Conservation (phyloP, 2,113 vertebrate genomes). For the Cercocebus atys region DNA sequence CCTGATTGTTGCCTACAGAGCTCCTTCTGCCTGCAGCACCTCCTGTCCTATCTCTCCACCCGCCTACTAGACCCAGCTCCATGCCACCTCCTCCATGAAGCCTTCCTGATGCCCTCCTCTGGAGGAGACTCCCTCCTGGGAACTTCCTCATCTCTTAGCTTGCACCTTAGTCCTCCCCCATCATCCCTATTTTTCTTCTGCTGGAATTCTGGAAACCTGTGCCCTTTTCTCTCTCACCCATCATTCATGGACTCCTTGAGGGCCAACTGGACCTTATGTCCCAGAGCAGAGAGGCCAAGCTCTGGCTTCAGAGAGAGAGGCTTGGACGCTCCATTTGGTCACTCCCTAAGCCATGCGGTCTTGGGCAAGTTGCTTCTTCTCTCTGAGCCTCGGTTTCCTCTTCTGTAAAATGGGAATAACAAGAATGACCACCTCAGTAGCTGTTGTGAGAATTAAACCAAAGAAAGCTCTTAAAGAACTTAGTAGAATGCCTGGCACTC, state of each 20-base stretch:
- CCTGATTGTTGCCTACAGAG: too few species aligned
- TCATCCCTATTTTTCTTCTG: neutral
- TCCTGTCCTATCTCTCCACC: neutral
- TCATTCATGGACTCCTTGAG: neutral
- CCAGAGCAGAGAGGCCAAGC: neutral
- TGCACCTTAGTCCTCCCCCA: neutral
- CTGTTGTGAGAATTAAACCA: fast-evolving
- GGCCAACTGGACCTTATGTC: neutral
- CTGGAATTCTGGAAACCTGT: neutral
- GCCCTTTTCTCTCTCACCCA: neutral
- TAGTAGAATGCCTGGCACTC: fast-evolving
- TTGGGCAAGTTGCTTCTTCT: neutral
- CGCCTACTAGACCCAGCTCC: too few species aligned
- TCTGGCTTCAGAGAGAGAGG: neutral
- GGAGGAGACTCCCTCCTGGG: too few species aligned
- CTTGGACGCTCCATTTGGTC: neutral
- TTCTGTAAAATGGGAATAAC: neutral
- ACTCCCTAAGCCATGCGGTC: neutral
- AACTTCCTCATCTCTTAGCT: neutral
- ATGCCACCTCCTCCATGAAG: neutral
- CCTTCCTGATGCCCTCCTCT: neutral
- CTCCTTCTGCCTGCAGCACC: neutral
- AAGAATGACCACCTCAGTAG: neutral
- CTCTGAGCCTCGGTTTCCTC: neutral
- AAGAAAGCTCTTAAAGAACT: fast-evolving